These are phyloP conservation scores for Dipodomys merriami DNA, from an alignment of 2,113 vertebrate species.

Conservation along the genomic window DNA sequence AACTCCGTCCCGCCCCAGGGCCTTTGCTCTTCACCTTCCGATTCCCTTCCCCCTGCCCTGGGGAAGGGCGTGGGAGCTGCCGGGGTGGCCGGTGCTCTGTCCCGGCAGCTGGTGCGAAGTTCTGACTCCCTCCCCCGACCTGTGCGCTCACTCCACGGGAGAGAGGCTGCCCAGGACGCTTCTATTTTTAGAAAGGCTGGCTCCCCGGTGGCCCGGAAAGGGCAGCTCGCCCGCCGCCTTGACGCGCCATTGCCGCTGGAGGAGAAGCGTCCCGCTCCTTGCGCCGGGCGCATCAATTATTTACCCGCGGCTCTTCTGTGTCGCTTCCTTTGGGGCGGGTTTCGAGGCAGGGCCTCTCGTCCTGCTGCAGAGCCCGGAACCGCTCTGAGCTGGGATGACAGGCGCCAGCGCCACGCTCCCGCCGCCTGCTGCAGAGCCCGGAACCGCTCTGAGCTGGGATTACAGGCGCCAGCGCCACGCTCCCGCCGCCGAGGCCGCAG, in stretches of 20 bases:
- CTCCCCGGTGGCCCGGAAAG: slow-evolving; percentile 68
- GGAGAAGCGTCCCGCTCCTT: slow-evolving; percentile 61
- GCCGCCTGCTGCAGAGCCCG: too few relatives aligned
- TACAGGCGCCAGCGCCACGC: too few relatives aligned
- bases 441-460: too few relatives aligned
- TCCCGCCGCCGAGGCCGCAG: too few relatives aligned
- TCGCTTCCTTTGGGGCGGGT: too few relatives aligned
- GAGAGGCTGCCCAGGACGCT: neutral
- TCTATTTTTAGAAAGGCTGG: slow-evolving; percentile 72
- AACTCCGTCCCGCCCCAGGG: accelerated
- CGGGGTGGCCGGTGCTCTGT: neutral
- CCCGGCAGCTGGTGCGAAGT: too few relatives aligned
- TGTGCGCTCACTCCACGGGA: neutral
- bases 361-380: too few relatives aligned
- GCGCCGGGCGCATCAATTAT: slow-evolving; percentile 78
- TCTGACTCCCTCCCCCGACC: neutral
- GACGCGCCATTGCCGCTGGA: slow-evolving; percentile 72
- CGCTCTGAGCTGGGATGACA: too few relatives aligned
- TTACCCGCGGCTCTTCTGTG: slow-evolving; percentile 37
- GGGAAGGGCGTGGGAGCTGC: neutral
- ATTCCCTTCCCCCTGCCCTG: too few relatives aligned
- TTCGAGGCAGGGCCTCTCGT: too few relatives aligned
- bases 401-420: too few relatives aligned
- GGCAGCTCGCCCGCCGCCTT: slow-evolving; percentile 59
- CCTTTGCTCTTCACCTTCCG: neutral